Evolutionary conservation across 1,140 invertebrate species (phyloP), one percentile per base, ranked within the genome.

Genomic region (Oscheius sp.): DNA sequence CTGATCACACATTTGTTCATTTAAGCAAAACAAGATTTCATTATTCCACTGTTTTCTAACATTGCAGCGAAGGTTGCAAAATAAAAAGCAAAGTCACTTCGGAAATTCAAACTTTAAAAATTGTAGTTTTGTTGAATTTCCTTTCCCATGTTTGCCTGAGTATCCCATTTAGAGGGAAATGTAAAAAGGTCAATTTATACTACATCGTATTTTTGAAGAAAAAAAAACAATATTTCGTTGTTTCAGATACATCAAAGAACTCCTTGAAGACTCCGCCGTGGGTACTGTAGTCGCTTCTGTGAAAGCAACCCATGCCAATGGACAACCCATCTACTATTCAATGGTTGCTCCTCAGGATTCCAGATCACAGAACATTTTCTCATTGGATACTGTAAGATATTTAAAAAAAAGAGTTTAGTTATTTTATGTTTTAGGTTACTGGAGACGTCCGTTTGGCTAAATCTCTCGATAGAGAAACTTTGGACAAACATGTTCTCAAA

Each of bases 361-460:
- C 18, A 34, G 80, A 59, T 82, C 80, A 13, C 70, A 67, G 23
- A 75, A 81, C 45, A 65, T 81, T 36, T 82, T 81, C 66, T 55
- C 76, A 7, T 52, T 81, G 52, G 80, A 81, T 59, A 81, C 79
- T 10, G 72, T 78, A 68, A 68, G 26, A 59, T 52, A 49, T 55
- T 45, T 45, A 15, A 45, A 45, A 45, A 45, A 23, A 18, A 18
- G 23, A 18, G 18, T 45, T 45, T 45, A 15, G 23, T 32, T 34
- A 10, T 32, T 63, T n/a, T 7, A 29, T 7, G 35, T 67, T 73
- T 64, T 89, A 91, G 13, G 89, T 90, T 35, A 91, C 90, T 15
- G 95, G 95, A 0, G 91, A 95, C 77, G 90, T 98, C 66, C 95
- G 93, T 86, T 90, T 97, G 29, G 88, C 89, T 18, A 89, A 89